Conservation (phyloP, 2,797 vertebrate genomes). For the Ctenopoma multispine region DNA sequence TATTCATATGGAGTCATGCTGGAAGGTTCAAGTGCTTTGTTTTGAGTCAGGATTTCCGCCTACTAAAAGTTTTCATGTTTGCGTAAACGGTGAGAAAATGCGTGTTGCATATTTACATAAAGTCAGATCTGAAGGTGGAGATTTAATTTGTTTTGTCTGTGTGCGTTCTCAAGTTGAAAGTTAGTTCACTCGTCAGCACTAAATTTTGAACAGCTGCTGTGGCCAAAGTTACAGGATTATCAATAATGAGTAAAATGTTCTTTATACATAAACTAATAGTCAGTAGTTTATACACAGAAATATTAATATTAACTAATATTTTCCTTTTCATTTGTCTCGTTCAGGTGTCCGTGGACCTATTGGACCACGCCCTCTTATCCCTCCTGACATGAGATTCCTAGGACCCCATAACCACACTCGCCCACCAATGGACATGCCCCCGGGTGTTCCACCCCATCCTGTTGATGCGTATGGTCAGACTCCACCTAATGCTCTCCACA, state of each 20-base stretch:
- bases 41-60: too few relatives aligned
- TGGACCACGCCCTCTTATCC: constrained; percentile 77
- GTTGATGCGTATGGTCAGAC: constrained; percentile 50
- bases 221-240: neutral
- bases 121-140: neutral
- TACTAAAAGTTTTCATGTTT: too few relatives aligned
- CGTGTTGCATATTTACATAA: too few relatives aligned
- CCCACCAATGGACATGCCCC: constrained; percentile 79
- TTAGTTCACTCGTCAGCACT: too few relatives aligned
- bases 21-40: neutral
- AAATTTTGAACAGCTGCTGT: too few relatives aligned
- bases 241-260: too few relatives aligned
- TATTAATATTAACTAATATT: too few relatives aligned
- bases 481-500: constrained; percentile 59
- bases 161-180: too few relatives aligned
- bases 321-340: neutral
- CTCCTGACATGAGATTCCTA: constrained; percentile 78
- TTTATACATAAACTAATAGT: too few relatives aligned
- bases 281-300: too few relatives aligned
- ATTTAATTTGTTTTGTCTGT: too few relatives aligned
- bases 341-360: constrained; percentile 77
- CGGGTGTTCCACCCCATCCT: constrained; percentile 59
- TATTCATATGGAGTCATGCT: neutral
- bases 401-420: constrained; percentile 83
- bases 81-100: too few relatives aligned